Percentiles rank a stretch among this genome's conserved stretches.
Conservation (phyloP, 2,113 vertebrate species). For the Anguilla rostrata region DNA sequence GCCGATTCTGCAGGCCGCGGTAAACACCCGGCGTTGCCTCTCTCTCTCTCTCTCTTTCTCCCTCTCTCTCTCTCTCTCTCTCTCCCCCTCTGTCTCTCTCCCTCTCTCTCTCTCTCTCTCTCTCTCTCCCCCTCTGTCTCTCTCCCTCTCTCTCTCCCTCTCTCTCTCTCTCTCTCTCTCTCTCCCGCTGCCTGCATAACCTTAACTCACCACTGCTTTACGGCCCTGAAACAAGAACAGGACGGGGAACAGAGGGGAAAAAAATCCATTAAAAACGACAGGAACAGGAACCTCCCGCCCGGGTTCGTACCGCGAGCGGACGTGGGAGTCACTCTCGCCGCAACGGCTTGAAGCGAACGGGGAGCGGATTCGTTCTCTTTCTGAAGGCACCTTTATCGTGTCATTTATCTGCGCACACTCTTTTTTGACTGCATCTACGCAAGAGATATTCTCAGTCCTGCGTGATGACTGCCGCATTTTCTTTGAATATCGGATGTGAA, state of each 20-base stretch:
- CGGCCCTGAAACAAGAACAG: background rate
- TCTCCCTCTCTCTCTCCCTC: background rate
- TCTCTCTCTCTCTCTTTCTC: background rate
- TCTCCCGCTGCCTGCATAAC: conserved; percentile 6
- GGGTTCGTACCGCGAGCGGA: background rate
- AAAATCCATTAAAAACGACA: background rate
- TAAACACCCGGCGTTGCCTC: conserved; percentile 68
- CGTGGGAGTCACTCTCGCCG: background rate
- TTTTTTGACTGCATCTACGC: background rate
- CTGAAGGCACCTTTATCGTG: background rate
- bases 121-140: background rate
- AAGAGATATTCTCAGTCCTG: no score
- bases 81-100: no score
- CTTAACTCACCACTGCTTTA: background rate
- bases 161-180: no score
- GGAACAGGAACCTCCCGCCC: background rate
- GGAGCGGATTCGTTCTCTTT: background rate
- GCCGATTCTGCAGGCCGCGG: conserved; percentile 57
- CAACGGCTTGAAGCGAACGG: background rate
- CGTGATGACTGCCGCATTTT: no score
- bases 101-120: no score
- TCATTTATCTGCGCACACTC: background rate
- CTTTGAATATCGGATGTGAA: no score
- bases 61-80: no score
- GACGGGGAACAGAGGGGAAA: background rate